Base-by-base conservation (phyloP, 2,888 invertebrate species). In the Lapara coniferarum region DNA sequence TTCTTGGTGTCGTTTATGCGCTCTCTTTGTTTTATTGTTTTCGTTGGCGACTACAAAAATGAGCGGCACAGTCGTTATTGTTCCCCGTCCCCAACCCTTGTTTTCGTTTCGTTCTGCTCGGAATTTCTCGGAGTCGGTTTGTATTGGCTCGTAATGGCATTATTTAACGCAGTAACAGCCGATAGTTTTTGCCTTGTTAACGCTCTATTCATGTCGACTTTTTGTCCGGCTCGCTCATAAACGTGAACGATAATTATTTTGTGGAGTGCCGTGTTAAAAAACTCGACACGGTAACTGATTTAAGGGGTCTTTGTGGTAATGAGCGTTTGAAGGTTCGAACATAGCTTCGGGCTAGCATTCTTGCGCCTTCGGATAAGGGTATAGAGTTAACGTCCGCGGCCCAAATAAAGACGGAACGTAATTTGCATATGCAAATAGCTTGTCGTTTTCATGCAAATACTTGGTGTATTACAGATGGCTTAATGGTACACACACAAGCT, bases 341-440 rank as follows among this genome's bases (percentile, higher is more conserved):
- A 73, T 77, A 69, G 37, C 66, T 25, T 53, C 44, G 37, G 51
- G 58, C 52, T 51, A 57, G 66, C 2, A 58, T 19, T 44, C 66
- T 44, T 78, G 73, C 79, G 67, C 77, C 89, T 91, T 91, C 86
- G 83, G 91, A 89, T 89, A 88, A 90, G 85, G 86, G 88, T 85
- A 80, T 78, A 77, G 84, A 87, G 84, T 88, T 87, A 87, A 86
- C 87, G 87, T 89, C 88, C 88, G 85, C 87, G 86, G 86, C 85
- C 89, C 89, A 89, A 92, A 90, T 90, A 91, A 91, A 91, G 90
- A 87, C 88, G 86, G 87, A 89, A 87, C 88, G 86, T 86, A 84
- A 93, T 92, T 93, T 92, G 86, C 92, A 93, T 93, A 93, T 92
- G 92, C 90, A 91, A 93, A 93, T 93, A 87, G 78, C 83, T 83